Percentiles rank a stretch among this genome's conserved stretches.
Evolutionary conservation across 1,140 invertebrate species (phyloP).

Genomic region (Drosophila lacertosa): DNA sequence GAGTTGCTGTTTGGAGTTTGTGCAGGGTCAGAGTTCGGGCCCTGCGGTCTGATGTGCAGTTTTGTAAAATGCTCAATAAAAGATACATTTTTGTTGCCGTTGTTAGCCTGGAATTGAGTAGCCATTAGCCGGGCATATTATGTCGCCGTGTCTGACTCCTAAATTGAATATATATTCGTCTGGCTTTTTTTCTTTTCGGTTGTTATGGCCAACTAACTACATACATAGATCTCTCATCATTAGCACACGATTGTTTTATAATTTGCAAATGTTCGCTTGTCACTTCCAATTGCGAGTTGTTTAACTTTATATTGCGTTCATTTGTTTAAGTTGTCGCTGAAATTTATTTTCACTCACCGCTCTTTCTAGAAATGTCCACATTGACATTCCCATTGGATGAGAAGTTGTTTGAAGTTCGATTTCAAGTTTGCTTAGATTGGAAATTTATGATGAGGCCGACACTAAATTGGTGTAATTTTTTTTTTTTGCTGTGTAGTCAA

Average conservation of each 20-base stretch:
- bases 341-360: slow-evolving; percentile 54
- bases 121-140: slow-evolving; percentile 51
- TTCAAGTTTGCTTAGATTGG: slow-evolving; percentile 30
- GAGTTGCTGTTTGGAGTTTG: slow-evolving; percentile 48
- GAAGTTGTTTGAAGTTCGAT: slow-evolving; percentile 11
- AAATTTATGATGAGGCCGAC: slow-evolving; percentile 54
- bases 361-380: slow-evolving; percentile 44
- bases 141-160: slow-evolving; percentile 32
- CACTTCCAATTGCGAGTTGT: slow-evolving; percentile 41
- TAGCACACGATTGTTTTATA: slow-evolving; percentile 68
- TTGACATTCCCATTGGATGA: slow-evolving; percentile 59
- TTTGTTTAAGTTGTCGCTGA: slow-evolving; percentile 35
- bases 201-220: slow-evolving; percentile 15
- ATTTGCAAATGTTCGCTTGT: slow-evolving; percentile 50
- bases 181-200: slow-evolving; percentile 26
- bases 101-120: slow-evolving; percentile 39
- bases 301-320: slow-evolving; percentile 20
- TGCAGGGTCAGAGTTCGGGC: slow-evolving; percentile 68
- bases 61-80: slow-evolving; percentile 80
- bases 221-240: slow-evolving; percentile 63
- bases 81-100: slow-evolving; percentile 63
- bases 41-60: slow-evolving; percentile 73
- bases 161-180: slow-evolving; percentile 22
- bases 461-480: slow-evolving; percentile 8
- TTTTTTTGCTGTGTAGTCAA: background rate